Conservation (phyloP, 2,797 vertebrate species). For the Onychomys arenicola region DNA sequence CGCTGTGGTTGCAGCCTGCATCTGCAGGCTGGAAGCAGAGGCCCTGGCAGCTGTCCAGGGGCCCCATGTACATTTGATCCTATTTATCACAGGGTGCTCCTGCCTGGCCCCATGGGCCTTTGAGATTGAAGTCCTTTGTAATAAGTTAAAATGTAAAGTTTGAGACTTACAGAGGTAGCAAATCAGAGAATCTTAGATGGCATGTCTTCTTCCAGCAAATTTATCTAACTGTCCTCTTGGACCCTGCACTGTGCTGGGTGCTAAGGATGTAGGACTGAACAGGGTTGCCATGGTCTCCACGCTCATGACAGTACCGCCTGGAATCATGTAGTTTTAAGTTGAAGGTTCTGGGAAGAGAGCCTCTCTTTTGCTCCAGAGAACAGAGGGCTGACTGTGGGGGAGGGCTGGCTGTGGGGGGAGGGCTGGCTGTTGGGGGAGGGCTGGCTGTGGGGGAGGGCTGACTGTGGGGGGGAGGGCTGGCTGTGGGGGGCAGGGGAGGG, state of each 20-base stretch:
- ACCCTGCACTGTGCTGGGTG: background rate
- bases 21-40: background rate
- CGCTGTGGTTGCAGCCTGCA: accelerated
- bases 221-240: background rate
- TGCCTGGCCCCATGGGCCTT: background rate
- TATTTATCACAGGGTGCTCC: background rate
- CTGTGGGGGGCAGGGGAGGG: too few relatives aligned
- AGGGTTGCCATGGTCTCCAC: background rate
- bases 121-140: background rate
- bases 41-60: accelerated
- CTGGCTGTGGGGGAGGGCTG: too few relatives aligned
- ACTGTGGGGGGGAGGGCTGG: too few relatives aligned
- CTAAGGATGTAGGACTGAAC: background rate
- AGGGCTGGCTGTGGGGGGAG: too few relatives aligned
- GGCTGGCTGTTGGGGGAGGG: too few relatives aligned
- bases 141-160: background rate
- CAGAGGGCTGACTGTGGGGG: background rate
- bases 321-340: background rate
- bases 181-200: background rate
- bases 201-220: background rate
- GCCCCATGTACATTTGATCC: accelerated
- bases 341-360: background rate
- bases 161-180: background rate
- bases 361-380: background rate
- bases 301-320: background rate